Evolutionary conservation across 1,140 invertebrate genomes (phyloP).

Genomic region (Saccostrea cuccullata): DNA sequence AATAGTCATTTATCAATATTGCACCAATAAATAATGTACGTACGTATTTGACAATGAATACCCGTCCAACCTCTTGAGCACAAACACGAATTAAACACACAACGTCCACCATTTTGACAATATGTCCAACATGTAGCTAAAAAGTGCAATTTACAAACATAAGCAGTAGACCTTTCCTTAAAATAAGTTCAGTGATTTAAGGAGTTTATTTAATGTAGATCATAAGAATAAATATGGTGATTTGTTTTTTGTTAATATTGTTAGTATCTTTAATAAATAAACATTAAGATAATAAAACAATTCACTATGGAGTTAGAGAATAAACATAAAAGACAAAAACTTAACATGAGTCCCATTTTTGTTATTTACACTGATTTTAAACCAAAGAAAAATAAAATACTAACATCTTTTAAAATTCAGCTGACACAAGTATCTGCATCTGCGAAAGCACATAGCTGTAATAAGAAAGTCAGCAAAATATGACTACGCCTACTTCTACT

Average conservation of each 20-base stretch:
- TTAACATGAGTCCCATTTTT: no score
- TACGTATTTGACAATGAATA: slow-evolving; percentile 39
- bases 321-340: no score
- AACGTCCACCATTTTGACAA: slow-evolving; percentile 50
- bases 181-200: not conserved
- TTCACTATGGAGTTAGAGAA: not conserved
- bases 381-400: slow-evolving; percentile 16
- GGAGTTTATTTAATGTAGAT: not conserved
- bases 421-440: slow-evolving; percentile 29
- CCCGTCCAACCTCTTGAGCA: slow-evolving; percentile 39
- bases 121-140: slow-evolving; percentile 21
- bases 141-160: slow-evolving; percentile 9
- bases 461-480: slow-evolving; percentile 23
- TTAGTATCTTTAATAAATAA: not conserved
- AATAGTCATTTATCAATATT: no score
- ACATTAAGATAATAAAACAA: not conserved
- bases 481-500: slow-evolving; percentile 19
- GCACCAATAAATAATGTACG: not conserved
- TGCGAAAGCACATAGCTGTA: slow-evolving; percentile 36
- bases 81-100: slow-evolving; percentile 46
- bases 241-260: not conserved
- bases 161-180: not conserved
- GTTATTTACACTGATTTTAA: not conserved
- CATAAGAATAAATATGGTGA: not conserved
- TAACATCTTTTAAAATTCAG: slow-evolving; percentile 29